Evolutionary conservation across 2,888 invertebrate genomes (phyloP), one percentile per base, ranked within the genome.

Genomic region (Thereva nobilitata): DNA sequence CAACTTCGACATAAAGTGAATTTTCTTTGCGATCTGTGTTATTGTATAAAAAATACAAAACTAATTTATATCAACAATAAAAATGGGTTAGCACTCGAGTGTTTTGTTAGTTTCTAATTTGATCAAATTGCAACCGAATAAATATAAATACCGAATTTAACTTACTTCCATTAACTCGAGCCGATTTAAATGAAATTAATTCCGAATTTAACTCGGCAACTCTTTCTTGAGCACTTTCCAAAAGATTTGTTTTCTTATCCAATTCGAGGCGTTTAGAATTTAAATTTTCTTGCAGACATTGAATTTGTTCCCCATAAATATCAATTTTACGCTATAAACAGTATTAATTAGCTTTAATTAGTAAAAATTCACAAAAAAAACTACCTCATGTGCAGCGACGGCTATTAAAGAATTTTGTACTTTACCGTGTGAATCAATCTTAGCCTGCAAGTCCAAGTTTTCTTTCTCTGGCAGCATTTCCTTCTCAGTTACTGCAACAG

Each of bases 1-100:
- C 87, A 1, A 87, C 87, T 75, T 87, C 87, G 66, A 87, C 87
- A 78, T 87, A 87, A 72, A 87, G 78, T 0, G 87, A 87, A 73
- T 87, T 87, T 1, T 87, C 87, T 76, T 87, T 87, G 10, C 83
- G 83, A 76, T 86, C 86, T 86, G 75, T 37, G 70, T 23, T 23
- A 23, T n/a, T 2, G 23, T 23, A 23, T 23, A 23, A 23, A 23
- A 23, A 23, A 23, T 63, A 52, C 72, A 68, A 68, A 65, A 7
- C 23, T 23, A 23, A 23, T 23, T 23, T 23, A 23, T 23, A 23
- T 23, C 2, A 23, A 2, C 23, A 23, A 23, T 23, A 23, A 23
- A 23, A n/a, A n/a, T n/a, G n/a, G n/a, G n/a, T n/a, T n/a, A n/a
- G n/a, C n/a, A n/a, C n/a, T n/a, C n/a, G n/a, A n/a, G n/a, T n/a